Base-by-base conservation (phyloP, 2,888 invertebrate species). In the Griposia aprilina region DNA sequence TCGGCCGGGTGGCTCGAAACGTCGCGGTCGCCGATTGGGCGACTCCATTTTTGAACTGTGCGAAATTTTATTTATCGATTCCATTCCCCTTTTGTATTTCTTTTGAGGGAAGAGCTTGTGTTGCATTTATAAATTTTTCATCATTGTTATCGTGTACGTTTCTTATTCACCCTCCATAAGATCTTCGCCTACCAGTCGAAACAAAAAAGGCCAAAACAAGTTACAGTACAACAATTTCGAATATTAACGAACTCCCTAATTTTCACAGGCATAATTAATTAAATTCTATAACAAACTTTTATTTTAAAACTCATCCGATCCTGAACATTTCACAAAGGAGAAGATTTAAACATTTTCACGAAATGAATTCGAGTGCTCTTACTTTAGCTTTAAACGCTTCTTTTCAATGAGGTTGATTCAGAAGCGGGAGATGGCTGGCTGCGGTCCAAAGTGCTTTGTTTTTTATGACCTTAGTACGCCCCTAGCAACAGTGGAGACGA, bases 361-460 rank as follows among this genome's bases (percentile, higher is more conserved):
- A 90, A 93, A 93, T 93, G 92, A 92, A 92, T 94, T 94, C 92
- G 92, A 95, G 94, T 94, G 93, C 92, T 92, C 92, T 93, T 91
- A 90, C 92, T 94, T 93, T 90, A 91, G 92, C 91, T 94, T 94
- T 92, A 94, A 95, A 94, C 92, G 93, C 91, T 93, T 93, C 93
- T 93, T 94, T 95, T 94, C 94, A 95, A 95, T 94, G 94, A 93
- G 93, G 92, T 93, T 92, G 93, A 93, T 92, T 92, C 90, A 90
- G 90, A 91, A 91, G 91, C 92, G 90, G 90, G 90, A 90, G 91
- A 89, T 87, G 90, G 83, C 93, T 96, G 96, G 96, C 95, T 94
- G 88, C 88, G 90, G 92, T 94, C 96, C 96, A 96, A 95, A 96
- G 94, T 95, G 95, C 92, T 93, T 94, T 93, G 93, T 94, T 96